phyloP scores from a whole-genome alignment of 1,140 invertebrate genomes.

The Mycetomoellerius zeteki region DNA sequence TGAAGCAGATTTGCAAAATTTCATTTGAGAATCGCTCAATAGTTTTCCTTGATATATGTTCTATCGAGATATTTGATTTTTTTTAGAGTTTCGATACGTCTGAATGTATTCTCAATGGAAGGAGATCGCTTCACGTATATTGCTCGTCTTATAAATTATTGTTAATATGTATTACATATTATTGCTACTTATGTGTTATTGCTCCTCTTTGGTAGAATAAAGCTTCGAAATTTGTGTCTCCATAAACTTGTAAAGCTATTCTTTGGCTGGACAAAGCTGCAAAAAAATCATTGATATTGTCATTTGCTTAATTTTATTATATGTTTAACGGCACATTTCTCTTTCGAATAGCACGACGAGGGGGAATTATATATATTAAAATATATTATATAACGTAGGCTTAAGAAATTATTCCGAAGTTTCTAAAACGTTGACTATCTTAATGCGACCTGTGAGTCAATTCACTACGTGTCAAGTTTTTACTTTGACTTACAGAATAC shows the following conservation, averaged over 20 bases:
- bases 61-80: neutral
- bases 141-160: constrained; percentile 22
- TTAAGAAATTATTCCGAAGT: neutral
- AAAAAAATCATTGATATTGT: constrained; percentile 55
- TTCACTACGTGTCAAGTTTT: neutral
- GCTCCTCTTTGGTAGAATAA: constrained; percentile 65
- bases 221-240: neutral
- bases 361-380: neutral
- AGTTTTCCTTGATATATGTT: neutral
- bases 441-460: neutral
- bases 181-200: neutral
- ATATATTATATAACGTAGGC: neutral
- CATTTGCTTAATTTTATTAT: neutral
- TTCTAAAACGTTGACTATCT: constrained; percentile 4
- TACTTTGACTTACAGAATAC: neutral
- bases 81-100: neutral
- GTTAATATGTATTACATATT: neutral
- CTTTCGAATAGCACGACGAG: constrained; percentile 42
- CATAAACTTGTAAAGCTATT: constrained; percentile 39
- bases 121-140: neutral
- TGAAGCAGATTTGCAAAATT: constrained; percentile 79
- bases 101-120: neutral
- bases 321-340: neutral
- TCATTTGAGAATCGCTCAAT: constrained; percentile 78
- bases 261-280: constrained; percentile 75